Base-by-base conservation (phyloP, 2,113 vertebrate genomes). In the Alligator mississippiensis region DNA sequence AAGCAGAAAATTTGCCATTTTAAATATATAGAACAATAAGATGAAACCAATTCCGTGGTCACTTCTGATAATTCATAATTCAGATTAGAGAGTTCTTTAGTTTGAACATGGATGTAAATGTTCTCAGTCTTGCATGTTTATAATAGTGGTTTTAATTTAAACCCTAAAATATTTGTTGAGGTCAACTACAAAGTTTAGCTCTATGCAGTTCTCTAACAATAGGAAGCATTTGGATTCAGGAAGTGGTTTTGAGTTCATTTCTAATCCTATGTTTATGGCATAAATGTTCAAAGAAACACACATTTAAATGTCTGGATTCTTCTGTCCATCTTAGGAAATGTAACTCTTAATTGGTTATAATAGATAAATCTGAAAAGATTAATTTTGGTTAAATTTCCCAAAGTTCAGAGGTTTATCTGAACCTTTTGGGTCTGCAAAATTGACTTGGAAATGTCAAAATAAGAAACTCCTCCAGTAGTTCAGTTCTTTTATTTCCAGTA, bases 1-100 rank as follows among this genome's bases (percentile, higher is more conserved):
- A 61, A 86, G 59, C 6, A 91, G 61, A 86, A 19, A 89, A 70
- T 82, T 70, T 58, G 82, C 22, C 90, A 88, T 86, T 81, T 84
- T 64, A 94, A 94, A 84, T 58, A 21, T 78, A n/a, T 11, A 93
- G 78, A 75, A 77, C 85, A 94, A 74, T 28, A 77, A 77, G 85
- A 78, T 25, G 72, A 58, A 11, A 9, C 2, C 64, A 58, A 84
- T 93, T 22, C 0, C 58, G 84, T 96, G 22, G 92, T 91, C 90
- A 88, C 84, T 85, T 84, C 84, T 90, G 61, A 90, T 54, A 61
- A 70, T 84, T 81, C n/a, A 90, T 54, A 61, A 70, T 84, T 81
- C n/a, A 79, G 2, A 85, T 63, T 77, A 85, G 25, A 76, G 63
- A 77, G 5, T 80, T 15, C 2, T 75, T 90, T 59, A 85, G 34